These are phyloP conservation scores for Tyto alba DNA, from an alignment of 2,113 vertebrate genomes.

Conservation along the genomic window DNA sequence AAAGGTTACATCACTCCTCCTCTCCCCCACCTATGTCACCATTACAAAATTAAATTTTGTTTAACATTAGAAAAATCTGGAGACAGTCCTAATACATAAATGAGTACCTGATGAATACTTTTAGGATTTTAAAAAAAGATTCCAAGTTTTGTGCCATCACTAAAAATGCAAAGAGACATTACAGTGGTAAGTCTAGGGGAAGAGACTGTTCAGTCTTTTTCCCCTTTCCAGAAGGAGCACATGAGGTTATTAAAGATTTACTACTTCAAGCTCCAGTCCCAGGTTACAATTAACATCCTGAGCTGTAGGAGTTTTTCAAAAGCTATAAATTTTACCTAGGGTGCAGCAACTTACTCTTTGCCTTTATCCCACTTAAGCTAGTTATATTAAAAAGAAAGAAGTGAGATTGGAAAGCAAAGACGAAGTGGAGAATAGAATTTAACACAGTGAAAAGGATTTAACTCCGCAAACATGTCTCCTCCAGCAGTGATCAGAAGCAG, in stretches of 20 bases:
- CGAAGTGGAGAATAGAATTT: neutral
- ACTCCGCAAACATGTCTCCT: neutral
- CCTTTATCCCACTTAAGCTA: neutral
- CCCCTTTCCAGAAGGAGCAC: neutral
- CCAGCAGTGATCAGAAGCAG: neutral
- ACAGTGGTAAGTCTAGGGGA: neutral
- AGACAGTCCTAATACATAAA: neutral
- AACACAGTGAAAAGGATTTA: neutral
- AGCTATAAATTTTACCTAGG: neutral
- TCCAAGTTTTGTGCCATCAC: neutral
- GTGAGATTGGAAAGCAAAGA: neutral
- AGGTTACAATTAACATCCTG: constrained; percentile 17
- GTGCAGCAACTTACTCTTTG: neutral
- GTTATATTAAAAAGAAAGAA: constrained; percentile 12
- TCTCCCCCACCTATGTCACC: neutral
- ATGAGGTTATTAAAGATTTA: constrained; percentile 3
- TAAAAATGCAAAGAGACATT: neutral
- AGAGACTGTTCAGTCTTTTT: neutral
- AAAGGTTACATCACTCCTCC: neutral
- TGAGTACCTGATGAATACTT: neutral
- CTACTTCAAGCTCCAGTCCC: neutral
- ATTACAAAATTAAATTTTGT: neutral
- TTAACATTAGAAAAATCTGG: neutral
- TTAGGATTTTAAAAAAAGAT: neutral
- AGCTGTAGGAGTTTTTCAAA: neutral